A percentile compares a stretch with the other conserved stretches of the same genome.
phyloP scores from a whole-genome alignment of 2,888 invertebrate species.

The Bombylius discolor region DNA sequence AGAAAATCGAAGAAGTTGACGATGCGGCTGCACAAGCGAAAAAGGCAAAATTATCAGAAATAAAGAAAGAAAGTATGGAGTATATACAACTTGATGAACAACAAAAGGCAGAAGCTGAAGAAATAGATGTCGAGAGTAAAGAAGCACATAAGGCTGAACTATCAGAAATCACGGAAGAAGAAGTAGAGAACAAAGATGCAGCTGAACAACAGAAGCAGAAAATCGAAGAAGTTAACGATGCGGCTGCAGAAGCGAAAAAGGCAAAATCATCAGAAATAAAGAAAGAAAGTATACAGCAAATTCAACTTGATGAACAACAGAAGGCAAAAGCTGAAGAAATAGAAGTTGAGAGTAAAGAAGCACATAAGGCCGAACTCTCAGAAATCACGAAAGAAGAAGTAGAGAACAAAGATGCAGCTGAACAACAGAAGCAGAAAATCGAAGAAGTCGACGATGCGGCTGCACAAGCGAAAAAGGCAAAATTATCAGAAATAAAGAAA shows the following conservation, averaged over 20 bases:
- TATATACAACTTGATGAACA: constrained; percentile 5
- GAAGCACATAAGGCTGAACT: background rate
- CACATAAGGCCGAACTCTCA: constrained; percentile 1
- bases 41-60: background rate
- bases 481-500: background rate
- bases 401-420: background rate
- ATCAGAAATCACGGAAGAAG: constrained; percentile 11
- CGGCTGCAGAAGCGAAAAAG: constrained; percentile 1
- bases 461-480: background rate
- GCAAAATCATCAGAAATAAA: constrained; percentile 5
- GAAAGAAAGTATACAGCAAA: constrained; percentile 3
- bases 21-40: constrained; percentile 6
- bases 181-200: constrained; percentile 12
- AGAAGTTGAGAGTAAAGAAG: constrained; percentile 5
- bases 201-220: constrained; percentile 16
- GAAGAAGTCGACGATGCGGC: too few relatives aligned
- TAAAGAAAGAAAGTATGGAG: background rate
- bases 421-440: too few relatives aligned
- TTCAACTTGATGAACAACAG: background rate
- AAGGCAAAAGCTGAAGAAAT: constrained; percentile 10
- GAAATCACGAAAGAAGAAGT: background rate
- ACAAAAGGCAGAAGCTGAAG: constrained; percentile 5
- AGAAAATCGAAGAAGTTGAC: background rate
- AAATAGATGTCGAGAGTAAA: constrained; percentile 3
- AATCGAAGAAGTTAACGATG: constrained; percentile 4